Conservation (phyloP, 2,113 vertebrate genomes). For the Anguilla rostrata region DNA sequence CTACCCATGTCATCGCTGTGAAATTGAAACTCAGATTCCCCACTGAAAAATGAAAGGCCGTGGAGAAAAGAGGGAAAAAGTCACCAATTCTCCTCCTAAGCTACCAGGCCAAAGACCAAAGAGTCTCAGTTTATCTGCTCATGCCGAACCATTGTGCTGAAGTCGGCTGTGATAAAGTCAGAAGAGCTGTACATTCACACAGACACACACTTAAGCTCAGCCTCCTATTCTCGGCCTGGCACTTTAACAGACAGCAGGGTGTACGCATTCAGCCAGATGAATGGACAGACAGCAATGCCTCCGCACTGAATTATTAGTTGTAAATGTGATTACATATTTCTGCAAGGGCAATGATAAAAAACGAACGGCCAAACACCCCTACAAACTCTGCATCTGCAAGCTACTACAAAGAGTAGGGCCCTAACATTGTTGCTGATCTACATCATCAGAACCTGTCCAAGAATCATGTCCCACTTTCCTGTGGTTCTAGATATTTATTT, state of each 20-base stretch:
- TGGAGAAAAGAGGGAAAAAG: not conserved
- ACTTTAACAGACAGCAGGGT: not conserved
- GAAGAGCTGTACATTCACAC: not conserved
- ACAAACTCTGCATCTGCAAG: not conserved
- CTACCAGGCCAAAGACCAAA: not conserved
- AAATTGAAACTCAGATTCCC: not conserved
- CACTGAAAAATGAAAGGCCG: not conserved
- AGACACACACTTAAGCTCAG: not conserved
- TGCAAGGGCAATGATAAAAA: not conserved
- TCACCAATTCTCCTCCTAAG: not conserved
- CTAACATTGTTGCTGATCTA: not conserved
- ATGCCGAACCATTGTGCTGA: not conserved
- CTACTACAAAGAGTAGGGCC: not conserved
- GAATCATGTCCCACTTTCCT: not conserved
- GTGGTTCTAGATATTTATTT: constrained; percentile 1
- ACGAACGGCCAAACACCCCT: not conserved
- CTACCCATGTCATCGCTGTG: not conserved
- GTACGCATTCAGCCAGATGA: not conserved
- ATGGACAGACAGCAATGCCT: not conserved
- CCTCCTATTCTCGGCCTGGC: not conserved
- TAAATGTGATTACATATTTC: not conserved
- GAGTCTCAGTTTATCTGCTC: not conserved
- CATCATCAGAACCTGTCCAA: not conserved
- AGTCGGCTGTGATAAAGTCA: constrained; percentile 18
- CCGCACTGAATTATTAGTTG: not conserved